Evolutionary conservation across 2,888 invertebrate species (phyloP), one percentile per base, ranked within the genome.

Genomic region (Callimorpha dominula): DNA sequence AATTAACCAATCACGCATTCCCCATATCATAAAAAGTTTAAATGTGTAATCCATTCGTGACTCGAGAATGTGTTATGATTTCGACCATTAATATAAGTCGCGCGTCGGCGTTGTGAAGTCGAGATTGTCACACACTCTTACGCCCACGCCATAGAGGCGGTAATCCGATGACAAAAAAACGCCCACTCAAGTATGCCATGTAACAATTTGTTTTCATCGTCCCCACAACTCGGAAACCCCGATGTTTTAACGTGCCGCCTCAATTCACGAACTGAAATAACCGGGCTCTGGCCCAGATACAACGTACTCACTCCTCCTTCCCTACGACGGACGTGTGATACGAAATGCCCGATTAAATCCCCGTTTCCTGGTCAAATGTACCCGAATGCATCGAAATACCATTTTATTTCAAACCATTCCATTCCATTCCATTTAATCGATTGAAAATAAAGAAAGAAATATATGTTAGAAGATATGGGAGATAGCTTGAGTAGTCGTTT

Each of bases 261-360:
- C 90, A 94, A 93, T 94, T 95, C 90, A 89, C 88, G 87, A 86
- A 90, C 93, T 89, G 88, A 95, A 95, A 95, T 95, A 95, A 93
- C 88, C 81, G 75, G 90, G 87, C 88, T 86, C 85, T 92, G 94
- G 90, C 92, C 94, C 90, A 94, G 88, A 91, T 95, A 89, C 85
- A 46, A 75, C 84, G 85, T 85, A 60, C 60, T 60, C 60, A 60
- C 20, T 60, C 60, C 89, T 89, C 89, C 89, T 86, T 81, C 86
- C 86, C 84, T 82, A 83, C 83, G 83, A 85, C 87, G 86, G 81
- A 86, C 85, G 80, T 81, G 81, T 79, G 85, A 85, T 86, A 87
- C 85, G 86, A 78, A 84, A 81, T 85, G 80, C 78, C 72, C 71
- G 85, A 86, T 89, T 82, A 81, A 82, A 75, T 70, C 72, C 43